phyloP scores from a whole-genome alignment of 2,888 invertebrate genomes.

The Trissonchulus latispiculum region DNA sequence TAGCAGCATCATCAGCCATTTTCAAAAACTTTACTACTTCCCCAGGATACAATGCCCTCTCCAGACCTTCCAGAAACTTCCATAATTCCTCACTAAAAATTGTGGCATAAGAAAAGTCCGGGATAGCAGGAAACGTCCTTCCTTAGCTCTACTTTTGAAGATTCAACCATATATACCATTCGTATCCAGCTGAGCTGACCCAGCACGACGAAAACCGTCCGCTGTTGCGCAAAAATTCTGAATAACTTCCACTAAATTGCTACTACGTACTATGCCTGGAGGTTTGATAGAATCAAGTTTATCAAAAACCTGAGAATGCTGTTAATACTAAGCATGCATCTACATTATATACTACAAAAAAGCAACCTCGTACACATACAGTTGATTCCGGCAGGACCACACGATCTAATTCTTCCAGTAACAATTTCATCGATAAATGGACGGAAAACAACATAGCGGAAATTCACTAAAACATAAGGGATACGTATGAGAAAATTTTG shows the following conservation, averaged over 20 bases:
- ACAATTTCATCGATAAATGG: slow-evolving; percentile 88
- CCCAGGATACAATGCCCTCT: no score
- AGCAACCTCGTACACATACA: neutral
- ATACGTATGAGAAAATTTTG: no score
- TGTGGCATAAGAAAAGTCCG: no score
- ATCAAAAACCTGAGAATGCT: neutral
- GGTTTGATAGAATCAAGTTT: neutral
- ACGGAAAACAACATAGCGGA: slow-evolving; percentile 85
- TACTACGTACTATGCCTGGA: neutral
- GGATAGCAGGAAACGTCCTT: no score
- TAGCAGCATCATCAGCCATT: neutral
- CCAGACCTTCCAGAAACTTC: no score
- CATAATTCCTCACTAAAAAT: no score
- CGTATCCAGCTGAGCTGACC: no score
- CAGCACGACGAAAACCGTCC: no score
- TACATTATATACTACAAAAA: neutral
- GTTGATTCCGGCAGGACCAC: slow-evolving; percentile 65
- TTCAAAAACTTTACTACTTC: neutral
- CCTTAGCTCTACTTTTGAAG: no score
- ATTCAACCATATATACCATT: no score
- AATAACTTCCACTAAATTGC: neutral
- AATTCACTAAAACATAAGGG: slow-evolving; percentile 59
- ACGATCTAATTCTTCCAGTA: slow-evolving; percentile 76
- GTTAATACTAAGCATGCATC: neutral
- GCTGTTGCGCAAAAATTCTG: neutral